Base-by-base conservation (phyloP, 2,113 vertebrate genomes). In the Sciurus niger region DNA sequence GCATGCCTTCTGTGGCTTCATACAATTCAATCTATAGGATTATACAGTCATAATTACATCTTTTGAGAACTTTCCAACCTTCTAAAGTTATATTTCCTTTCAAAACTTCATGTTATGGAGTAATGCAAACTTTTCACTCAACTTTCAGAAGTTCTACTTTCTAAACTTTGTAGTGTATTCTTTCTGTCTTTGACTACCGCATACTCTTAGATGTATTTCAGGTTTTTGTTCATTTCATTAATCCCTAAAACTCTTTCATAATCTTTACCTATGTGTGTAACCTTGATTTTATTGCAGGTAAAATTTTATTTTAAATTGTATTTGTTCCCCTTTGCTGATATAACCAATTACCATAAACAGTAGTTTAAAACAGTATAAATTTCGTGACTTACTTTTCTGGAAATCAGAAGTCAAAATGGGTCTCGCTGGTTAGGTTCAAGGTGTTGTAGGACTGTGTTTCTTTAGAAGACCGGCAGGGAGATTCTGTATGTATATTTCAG, bases 11-110 rank as follows among this genome's bases (percentile, higher is more conserved):
- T 98, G 97, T 97, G 92, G 97, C 97, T 97, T 98, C 96, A 97
- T 97, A 98, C 97, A 97, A 97, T 98, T 98, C 95, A 98, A 98
- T 98, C 97, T 98, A 98, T 98, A 98, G 97, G 97, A 98, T 98
- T 98, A 98, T 98, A 96, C 97, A 98, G 97, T 97, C 97, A 97
- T 98, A 98, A 98, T 98, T 98, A 95, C 97, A 98, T 97, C 97
- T 97, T 97, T 98, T 98, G 97, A 98, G 97, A 97, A 98, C 97
- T 98, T 98, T 98, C 97, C 97, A 98, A 97, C 94, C 97, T 97
- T 97, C 97, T 98, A 98, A 98, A 98, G 97, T 98, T 97, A 96
- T 94, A 95, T 97, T 97, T 97, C 95, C 96, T 98, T 97, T 97
- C 97, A 92, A 97, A 98, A 97, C 95, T 97, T 97, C 93, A 97